Evolutionary conservation across 2,888 invertebrate species (phyloP).

Genomic region (Adela reaumurella): DNA sequence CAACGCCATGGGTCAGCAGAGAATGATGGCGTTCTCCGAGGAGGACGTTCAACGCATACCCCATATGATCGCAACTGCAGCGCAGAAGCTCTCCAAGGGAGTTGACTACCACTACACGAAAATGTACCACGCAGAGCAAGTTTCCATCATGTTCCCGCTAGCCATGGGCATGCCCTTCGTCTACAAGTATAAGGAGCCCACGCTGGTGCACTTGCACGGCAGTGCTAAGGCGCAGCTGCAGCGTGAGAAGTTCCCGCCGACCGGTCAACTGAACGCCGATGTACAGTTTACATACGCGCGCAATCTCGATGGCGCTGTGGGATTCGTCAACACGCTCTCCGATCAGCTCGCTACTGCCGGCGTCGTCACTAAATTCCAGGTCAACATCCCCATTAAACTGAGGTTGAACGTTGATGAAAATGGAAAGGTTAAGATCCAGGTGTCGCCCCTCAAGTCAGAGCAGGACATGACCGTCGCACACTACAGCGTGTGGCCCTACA

Average conservation of each 20-base stretch:
- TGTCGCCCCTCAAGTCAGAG: conserved; percentile 46
- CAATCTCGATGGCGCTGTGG: conserved; percentile 58
- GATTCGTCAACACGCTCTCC: conserved; percentile 62
- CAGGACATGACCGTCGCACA: conserved; percentile 52
- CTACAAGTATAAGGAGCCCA: conserved; percentile 59
- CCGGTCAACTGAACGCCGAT: conserved; percentile 36
- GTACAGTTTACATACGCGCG: conserved; percentile 48
- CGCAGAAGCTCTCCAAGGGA: conserved; percentile 38
- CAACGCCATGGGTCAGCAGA: conserved; percentile 35
- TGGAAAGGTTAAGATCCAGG: conserved; percentile 34
- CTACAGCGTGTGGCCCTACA: conserved; percentile 63
- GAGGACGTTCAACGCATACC: conserved; percentile 48
- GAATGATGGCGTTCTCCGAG: conserved; percentile 53
- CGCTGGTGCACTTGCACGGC: conserved; percentile 48
- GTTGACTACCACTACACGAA: conserved; percentile 57
- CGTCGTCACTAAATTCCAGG: conserved; percentile 56
- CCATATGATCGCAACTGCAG: conserved; percentile 25
- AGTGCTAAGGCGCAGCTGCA: conserved; percentile 39
- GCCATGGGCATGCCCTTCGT: conserved; percentile 68
- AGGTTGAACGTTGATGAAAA: conserved; percentile 46
- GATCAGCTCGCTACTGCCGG: conserved; percentile 61
- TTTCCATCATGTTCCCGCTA: conserved; percentile 66
- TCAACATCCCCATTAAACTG: conserved; percentile 54
- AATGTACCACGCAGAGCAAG: conserved; percentile 52
- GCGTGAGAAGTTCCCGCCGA: conserved; percentile 16